Evolutionary conservation across 2,888 invertebrate genomes (phyloP).

Genomic region (Sussaba pulchella): DNA sequence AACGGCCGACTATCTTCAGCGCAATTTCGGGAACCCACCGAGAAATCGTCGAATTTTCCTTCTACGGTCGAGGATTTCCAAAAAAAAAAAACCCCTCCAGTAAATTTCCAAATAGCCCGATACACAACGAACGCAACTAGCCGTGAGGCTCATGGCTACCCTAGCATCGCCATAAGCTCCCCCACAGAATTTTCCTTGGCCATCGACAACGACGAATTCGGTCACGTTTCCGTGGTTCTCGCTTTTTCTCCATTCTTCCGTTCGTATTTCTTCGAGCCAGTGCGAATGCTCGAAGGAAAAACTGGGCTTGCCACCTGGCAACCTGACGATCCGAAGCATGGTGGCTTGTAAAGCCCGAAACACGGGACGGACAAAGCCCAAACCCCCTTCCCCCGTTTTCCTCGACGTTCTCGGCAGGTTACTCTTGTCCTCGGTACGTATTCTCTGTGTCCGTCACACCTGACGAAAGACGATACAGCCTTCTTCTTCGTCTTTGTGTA

Average conservation of each 20-base stretch:
- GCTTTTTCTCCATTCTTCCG: constrained; percentile 27
- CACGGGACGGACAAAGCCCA: constrained; percentile 27
- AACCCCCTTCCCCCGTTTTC: neutral
- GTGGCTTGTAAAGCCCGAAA: constrained; percentile 26
- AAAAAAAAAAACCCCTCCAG: neutral
- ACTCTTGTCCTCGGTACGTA: constrained; percentile 16
- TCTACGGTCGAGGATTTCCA: too few relatives aligned
- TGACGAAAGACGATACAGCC: constrained; percentile 57
- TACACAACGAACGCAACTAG: neutral
- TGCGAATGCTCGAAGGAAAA: constrained; percentile 25
- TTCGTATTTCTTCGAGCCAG: constrained; percentile 27
- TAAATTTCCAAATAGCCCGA: neutral
- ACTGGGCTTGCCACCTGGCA: constrained; percentile 57
- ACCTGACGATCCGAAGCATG: constrained; percentile 60
- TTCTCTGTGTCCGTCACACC: constrained; percentile 60
- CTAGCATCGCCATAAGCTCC: neutral
- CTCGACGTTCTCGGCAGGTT: constrained; percentile 13
- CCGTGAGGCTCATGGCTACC: constrained; percentile 9
- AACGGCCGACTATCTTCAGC: too few relatives aligned
- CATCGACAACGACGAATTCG: constrained; percentile 1
- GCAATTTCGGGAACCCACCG: too few relatives aligned
- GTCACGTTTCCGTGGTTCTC: constrained; percentile 54
- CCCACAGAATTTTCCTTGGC: neutral
- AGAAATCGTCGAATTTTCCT: too few relatives aligned
- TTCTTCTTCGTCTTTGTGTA: constrained; percentile 7